Base-by-base conservation (phyloP, 2,113 vertebrate genomes). In the Theristicus caerulescens region DNA sequence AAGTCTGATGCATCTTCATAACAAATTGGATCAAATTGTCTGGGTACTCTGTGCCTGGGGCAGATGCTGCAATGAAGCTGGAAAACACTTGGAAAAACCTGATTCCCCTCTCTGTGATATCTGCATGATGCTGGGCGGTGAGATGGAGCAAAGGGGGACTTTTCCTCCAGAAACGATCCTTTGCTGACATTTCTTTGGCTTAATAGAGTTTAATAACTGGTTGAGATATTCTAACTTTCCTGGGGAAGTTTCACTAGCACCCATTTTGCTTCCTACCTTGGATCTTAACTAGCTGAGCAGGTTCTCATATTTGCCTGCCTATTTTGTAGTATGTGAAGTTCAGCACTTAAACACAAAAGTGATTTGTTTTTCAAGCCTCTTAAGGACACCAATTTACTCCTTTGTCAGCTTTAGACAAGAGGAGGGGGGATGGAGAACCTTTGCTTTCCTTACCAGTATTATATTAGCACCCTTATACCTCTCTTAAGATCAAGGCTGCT, bases 21-120 rank as follows among this genome's bases (percentile, higher is more conserved):
- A 91, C 90, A 95, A 96, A 97, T 95, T 90, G 85, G 87, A 94
- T 93, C 87, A 94, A 96, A 96, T 93, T 82, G 90, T 83, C 92
- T 93, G 96, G 73, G 74, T 94, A 73, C 67, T 84, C 49, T 88
- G 46, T 92, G 96, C 96, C 94, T 92, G 82, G 58, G 94, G 96
- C 96, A 86, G 66, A 76, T 38, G 58, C 38, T 93, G 84, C 79
- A 82, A n/a, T 44, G 78, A 94, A 72, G 47, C 58, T 72, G 86
- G 70, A 81, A 93, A 96, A 92, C 76, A 83, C 59, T 74, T 86
- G 67, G 66, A 79, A 92, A 88, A 94, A 49, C 6, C 27, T 74
- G 55, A 54, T 76, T 72, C 46, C 59, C 18, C 2, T 82, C 70
- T 38, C 61, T 69, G 40, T 32, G 49, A 7, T 64, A 42, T 10